Evolutionary conservation across 2,113 vertebrate species (phyloP).

Genomic region (Mus spicilegus): DNA sequence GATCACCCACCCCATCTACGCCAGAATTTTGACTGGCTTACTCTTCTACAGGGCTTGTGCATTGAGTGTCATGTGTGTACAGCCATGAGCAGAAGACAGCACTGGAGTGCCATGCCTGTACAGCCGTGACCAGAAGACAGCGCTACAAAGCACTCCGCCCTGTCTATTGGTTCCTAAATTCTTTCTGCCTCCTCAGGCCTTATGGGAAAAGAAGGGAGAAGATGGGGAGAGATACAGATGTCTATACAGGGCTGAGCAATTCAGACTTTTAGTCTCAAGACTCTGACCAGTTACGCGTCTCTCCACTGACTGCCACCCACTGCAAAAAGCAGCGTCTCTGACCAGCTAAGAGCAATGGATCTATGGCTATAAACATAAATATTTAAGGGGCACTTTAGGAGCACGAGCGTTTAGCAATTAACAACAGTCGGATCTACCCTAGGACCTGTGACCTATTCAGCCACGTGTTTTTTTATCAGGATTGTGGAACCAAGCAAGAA

Average conservation of each 20-base stretch:
- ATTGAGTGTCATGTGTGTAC: neutral
- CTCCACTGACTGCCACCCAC: neutral
- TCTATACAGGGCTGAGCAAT: neutral
- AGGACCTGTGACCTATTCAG: neutral
- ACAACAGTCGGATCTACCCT: neutral
- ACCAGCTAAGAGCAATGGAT: neutral
- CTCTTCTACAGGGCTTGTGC: neutral
- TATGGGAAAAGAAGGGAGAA: neutral
- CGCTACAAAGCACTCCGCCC: neutral
- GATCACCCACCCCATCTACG: neutral
- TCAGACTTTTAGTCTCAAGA: neutral
- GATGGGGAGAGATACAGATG: neutral
- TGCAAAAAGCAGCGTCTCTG: neutral
- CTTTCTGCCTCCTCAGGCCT: neutral
- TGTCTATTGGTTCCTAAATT: neutral
- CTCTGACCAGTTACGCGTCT: neutral
- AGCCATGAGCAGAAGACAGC: neutral
- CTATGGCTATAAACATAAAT: neutral
- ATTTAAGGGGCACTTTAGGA: neutral
- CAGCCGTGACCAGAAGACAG: neutral
- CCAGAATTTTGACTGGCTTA: neutral
- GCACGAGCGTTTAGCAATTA: neutral
- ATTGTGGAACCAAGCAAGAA: neutral
- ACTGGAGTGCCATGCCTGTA: neutral
- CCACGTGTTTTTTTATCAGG: neutral